Base-by-base conservation (phyloP, 2,888 invertebrate species). In the Agriopis marginaria region DNA sequence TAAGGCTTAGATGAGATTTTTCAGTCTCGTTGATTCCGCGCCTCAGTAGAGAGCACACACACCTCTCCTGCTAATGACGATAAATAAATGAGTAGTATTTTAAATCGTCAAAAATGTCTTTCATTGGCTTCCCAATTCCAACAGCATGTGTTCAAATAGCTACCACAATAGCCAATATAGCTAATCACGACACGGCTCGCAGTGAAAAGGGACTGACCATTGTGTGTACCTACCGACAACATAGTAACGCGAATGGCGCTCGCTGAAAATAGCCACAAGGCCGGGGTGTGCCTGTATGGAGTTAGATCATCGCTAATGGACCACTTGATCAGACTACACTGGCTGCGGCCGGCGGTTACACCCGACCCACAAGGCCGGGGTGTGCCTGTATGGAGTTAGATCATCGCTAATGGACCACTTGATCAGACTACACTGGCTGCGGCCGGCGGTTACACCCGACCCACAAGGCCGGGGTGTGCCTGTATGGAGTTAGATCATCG, bases 271-370 rank as follows among this genome's bases (percentile, higher is more conserved):
- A 60, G 60, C 60, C 39, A 6, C 60, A 60, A 60, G 60, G 60
- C 17, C 60, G 60, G 14, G 40, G 49, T 47, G 49, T 10, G 60
- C 32, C 58, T 49, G n/a, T 12, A 47, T 49, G 60, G 60, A n/a
- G 49, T 60, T 60, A 60, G 60, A 49, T 62, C 62, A 62, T 62
- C 62, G 12, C 42, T 62, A 60, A 60, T 49, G 39, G 59, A 40
- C 17, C 40, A 60, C 60, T 60, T 39, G 49, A 50, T 23, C 47
- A 49, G 51, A 3, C 17, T 32, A 5, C 32, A 32, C 32, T 32
- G 32, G 32, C 32, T 32, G 32, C 32, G 32, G 32, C 32, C 32
- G 32, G 32, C 32, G 32, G 32, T 32, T 32, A 3, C 32, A 32
- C 32, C 1, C 32, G 32, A 32, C 32, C 32, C 39, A 6, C 60